These are phyloP conservation scores for Galemys pyrenaicus DNA, from an alignment of 2,113 vertebrate genomes.

Conservation along the genomic window DNA sequence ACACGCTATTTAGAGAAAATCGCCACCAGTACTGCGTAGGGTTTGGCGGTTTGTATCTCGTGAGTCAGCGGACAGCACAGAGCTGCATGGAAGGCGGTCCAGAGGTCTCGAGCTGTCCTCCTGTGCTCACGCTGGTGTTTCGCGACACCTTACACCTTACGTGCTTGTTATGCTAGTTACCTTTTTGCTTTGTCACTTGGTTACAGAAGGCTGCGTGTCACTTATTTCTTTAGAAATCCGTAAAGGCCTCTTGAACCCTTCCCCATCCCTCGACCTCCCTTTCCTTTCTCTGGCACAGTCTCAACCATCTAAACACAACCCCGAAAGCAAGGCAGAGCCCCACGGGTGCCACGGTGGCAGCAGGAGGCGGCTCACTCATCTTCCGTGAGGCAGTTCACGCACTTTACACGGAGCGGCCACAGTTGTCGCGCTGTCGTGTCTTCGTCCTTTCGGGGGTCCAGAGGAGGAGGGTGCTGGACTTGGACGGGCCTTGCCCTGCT, in stretches of 20 bases:
- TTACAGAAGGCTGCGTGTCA: conserved; percentile 2
- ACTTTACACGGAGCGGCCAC: too few species aligned
- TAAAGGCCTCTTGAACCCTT: background rate
- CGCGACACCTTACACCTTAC: too few species aligned
- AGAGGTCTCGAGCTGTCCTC: background rate
- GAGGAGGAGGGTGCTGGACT: too few species aligned
- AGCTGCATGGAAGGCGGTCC: background rate
- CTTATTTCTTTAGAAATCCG: background rate
- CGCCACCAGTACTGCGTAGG: background rate
- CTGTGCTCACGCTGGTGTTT: background rate
- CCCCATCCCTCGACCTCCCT: background rate
- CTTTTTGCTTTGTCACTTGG: background rate
- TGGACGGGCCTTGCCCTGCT: too few species aligned
- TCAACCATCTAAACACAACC: background rate
- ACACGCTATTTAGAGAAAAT: background rate
- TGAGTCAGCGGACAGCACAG: background rate
- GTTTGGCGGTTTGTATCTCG: background rate
- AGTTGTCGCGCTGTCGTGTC: too few species aligned
- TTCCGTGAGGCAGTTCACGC: too few species aligned
- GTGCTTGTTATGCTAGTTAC: background rate
- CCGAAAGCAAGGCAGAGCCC: background rate
- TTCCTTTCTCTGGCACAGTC: background rate
- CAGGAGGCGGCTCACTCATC: background rate
- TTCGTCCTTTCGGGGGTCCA: too few species aligned
- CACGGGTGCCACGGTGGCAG: background rate